Conservation (phyloP, 2,113 vertebrate genomes). For the Ctenodactylus gundi region DNA sequence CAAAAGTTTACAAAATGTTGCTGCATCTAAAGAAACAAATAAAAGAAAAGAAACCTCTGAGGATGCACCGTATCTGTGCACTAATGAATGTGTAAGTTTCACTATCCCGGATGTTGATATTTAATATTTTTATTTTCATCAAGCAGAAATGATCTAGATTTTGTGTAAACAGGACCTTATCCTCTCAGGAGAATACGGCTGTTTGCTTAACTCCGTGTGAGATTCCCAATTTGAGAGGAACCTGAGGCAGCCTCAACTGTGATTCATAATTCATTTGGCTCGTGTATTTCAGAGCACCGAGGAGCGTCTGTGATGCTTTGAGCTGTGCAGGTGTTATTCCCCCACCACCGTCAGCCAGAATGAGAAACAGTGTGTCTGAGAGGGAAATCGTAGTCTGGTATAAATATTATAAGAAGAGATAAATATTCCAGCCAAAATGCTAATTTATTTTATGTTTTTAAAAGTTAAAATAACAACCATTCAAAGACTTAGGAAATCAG, state of each 20-base stretch:
- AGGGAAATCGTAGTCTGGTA: not conserved
- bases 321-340: not conserved
- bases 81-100: not conserved
- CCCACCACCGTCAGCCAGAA: too few species aligned
- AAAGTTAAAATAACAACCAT: not conserved
- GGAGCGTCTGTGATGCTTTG: not conserved
- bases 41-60: not conserved
- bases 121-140: not conserved
- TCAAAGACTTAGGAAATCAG: not conserved
- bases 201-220: constrained; percentile 15
- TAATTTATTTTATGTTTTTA: not conserved
- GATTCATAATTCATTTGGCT: not conserved
- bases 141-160: not conserved
- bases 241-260: not conserved
- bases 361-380: not conserved
- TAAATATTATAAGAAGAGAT: not conserved
- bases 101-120: not conserved
- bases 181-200: not conserved
- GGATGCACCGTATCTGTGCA: not conserved
- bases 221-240: constrained; percentile 37
- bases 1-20: not conserved
- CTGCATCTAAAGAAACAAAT: not conserved
- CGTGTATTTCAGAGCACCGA: not conserved
- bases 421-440: not conserved
- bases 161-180: not conserved